phyloP scores from a whole-genome alignment of 2,113 vertebrate species.

The Corythaixoides concolor region DNA sequence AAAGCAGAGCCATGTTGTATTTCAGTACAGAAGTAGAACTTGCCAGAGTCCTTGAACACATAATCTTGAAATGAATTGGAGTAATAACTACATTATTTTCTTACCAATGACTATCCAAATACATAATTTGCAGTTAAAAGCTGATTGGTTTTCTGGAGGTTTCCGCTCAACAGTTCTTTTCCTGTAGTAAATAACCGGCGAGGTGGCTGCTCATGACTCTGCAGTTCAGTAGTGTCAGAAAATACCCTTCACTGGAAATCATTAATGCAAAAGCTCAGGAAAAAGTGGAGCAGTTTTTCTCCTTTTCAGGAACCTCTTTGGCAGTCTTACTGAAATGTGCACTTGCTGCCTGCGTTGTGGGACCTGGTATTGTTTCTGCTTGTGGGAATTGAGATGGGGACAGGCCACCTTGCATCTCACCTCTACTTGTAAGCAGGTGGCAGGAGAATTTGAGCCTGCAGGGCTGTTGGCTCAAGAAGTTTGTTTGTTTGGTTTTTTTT shows the following conservation, averaged over 20 bases:
- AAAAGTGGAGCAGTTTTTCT: background rate
- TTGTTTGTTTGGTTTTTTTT: background rate
- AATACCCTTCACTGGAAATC: background rate
- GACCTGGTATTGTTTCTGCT: background rate
- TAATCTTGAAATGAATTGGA: background rate
- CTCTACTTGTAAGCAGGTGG: background rate
- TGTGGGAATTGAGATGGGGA: background rate
- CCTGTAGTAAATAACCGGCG: background rate
- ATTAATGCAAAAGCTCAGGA: background rate
- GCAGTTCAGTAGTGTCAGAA: background rate
- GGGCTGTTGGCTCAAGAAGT: background rate
- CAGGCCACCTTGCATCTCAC: background rate
- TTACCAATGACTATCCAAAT: constrained; percentile 36
- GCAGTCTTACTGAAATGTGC: no score
- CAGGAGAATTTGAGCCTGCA: background rate
- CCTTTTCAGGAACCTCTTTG: background rate
- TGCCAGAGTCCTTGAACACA: background rate
- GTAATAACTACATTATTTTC: background rate
- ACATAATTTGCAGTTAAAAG: background rate
- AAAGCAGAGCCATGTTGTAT: background rate
- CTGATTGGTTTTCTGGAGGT: background rate
- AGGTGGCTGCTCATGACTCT: background rate
- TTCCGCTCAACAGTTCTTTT: background rate
- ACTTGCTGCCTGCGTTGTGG: background rate
- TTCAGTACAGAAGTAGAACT: background rate